Percentiles rank a stretch among this genome's conserved stretches.
Conservation (phyloP, 1,140 invertebrate species). For the Cydia fagiglandana region DNA sequence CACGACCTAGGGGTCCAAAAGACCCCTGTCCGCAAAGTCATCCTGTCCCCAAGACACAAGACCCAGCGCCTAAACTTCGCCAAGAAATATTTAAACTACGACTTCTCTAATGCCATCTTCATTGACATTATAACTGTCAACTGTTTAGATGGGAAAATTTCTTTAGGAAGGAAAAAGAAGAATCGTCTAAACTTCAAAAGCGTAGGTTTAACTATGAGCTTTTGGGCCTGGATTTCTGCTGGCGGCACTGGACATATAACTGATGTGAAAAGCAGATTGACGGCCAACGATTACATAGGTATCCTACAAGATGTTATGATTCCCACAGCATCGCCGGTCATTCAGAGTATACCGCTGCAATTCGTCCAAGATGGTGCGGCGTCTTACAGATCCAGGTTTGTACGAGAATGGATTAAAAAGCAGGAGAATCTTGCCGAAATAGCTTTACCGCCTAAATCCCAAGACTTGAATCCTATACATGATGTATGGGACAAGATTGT, state of each 20-base stretch:
- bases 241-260: background rate
- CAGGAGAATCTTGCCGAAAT: background rate
- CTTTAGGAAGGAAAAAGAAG: background rate
- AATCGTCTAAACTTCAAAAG: background rate
- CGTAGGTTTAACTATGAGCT: background rate
- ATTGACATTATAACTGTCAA: background rate
- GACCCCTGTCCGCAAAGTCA: background rate
- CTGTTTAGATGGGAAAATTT: background rate
- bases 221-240: background rate
- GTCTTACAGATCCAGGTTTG: conserved; percentile 1
- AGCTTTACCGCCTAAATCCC: background rate
- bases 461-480: background rate
- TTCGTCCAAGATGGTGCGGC: background rate
- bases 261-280: background rate
- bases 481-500: background rate
- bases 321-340: background rate
- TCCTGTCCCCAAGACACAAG: background rate
- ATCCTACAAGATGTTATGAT: background rate
- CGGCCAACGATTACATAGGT: background rate
- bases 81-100: conserved; percentile 1
- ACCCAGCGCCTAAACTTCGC: background rate
- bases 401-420: background rate
- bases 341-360: background rate
- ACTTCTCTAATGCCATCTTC: background rate
- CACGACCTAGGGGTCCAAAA: background rate